Evolutionary conservation across 2,797 vertebrate genomes (phyloP).

Genomic region (Manis pentadactyla): DNA sequence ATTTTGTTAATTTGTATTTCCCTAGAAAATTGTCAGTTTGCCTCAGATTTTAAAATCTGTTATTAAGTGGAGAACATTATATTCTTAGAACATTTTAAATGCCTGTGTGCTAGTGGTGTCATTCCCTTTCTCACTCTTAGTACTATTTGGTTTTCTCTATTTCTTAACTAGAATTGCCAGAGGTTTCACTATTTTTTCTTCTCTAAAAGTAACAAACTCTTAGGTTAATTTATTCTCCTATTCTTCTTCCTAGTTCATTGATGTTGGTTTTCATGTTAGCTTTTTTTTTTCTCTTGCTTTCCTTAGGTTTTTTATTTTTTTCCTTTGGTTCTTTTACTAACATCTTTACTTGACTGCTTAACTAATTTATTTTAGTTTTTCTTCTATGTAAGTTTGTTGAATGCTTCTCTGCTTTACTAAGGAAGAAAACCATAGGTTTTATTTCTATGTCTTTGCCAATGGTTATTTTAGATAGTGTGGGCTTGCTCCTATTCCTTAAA

Average conservation of each 20-base stretch:
- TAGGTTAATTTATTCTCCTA: neutral
- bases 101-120: neutral
- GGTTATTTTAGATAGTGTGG: neutral
- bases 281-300: neutral
- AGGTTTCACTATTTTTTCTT: slow-evolving; percentile 7
- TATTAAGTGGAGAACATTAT: neutral
- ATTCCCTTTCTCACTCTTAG: neutral
- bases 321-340: neutral
- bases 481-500: slow-evolving; percentile 30
- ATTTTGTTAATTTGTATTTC: slow-evolving; percentile 54
- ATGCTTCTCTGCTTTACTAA: neutral
- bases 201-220: neutral
- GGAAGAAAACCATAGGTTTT: slow-evolving; percentile 40
- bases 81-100: slow-evolving; percentile 17
- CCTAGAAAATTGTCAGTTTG: slow-evolving; percentile 18
- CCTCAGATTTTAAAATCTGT: neutral
- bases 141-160: neutral
- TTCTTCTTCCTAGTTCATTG: slow-evolving; percentile 11
- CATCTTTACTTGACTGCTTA: neutral
- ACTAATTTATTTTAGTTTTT: slow-evolving; percentile 49
- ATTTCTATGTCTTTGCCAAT: slow-evolving; percentile 1
- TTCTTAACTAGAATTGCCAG: neutral
- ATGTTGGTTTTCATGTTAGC: neutral
- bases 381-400: neutral
- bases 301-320: neutral